Conservation (phyloP, 2,797 vertebrate species). For the Malacoctenus gilli region DNA sequence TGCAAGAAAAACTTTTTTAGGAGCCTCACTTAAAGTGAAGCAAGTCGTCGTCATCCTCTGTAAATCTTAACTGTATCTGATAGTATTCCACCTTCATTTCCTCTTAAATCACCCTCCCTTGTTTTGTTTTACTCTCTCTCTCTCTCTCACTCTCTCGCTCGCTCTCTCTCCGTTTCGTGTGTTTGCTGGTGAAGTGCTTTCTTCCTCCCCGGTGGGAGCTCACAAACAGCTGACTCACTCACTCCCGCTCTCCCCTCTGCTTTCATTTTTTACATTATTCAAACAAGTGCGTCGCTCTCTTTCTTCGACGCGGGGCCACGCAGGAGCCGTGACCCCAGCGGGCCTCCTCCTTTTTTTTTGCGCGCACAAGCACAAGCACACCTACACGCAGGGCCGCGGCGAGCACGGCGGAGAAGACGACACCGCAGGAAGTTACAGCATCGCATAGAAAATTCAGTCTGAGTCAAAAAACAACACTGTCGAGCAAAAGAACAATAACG, state of each 20-base stretch:
- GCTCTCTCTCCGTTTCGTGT: constrained; percentile 18
- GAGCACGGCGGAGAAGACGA: constrained; percentile 5
- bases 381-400: constrained; percentile 24
- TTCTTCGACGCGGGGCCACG: constrained; percentile 47
- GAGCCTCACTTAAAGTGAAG: constrained; percentile 17
- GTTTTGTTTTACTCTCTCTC: neutral
- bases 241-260: constrained; percentile 25
- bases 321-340: constrained; percentile 42
- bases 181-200: constrained; percentile 44
- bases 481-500: constrained; percentile 3
- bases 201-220: constrained; percentile 59
- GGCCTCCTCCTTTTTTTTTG: constrained; percentile 28
- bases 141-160: constrained; percentile 6
- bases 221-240: constrained; percentile 66
- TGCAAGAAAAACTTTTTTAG: too few species aligned
- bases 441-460: neutral
- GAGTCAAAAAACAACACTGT: neutral
- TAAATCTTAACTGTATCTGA: constrained; percentile 5
- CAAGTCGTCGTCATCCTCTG: constrained; percentile 14
- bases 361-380: constrained; percentile 41
- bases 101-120: neutral
- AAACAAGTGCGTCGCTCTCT: constrained; percentile 55
- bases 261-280: constrained; percentile 64
- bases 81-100: constrained; percentile 13
- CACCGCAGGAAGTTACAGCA: constrained; percentile 1